Base-by-base conservation (phyloP, 2,888 invertebrate species). In the Cyclophora punctaria region DNA sequence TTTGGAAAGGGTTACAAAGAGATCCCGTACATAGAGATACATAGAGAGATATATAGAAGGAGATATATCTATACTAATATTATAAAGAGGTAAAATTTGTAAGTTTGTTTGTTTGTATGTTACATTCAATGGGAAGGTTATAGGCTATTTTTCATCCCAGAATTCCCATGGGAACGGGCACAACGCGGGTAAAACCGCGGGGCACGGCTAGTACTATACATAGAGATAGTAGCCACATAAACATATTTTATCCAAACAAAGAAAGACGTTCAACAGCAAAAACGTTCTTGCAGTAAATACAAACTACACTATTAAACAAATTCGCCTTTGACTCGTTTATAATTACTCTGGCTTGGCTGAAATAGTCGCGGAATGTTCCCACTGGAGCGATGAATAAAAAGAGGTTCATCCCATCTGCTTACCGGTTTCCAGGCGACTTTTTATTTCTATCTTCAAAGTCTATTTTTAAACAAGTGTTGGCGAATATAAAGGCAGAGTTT, bases 401-500 rank as follows among this genome's bases (percentile, higher is more conserved):
- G 75, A 66, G 71, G 66, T 57, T 52, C 48, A 57, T 58, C 53
- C 67, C 81, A 82, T 77, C 84, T 83, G 83, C 67, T 64, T 79
- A 85, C 85, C 84, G 83, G 85, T 85, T 84, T 65, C 63, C 54
- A 56, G 41, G 47, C 55, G 57, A 54, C 49, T 80, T 83, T 81
- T 80, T 70, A 80, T 80, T 77, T 77, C 75, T 78, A 78, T 79
- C 69, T 75, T 71, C 69, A 64, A 57, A 55, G 62, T 79, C 79
- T 84, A 84, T 84, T 83, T 83, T 78, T 81, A 50, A 56, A 57
- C 44, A 45, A 47, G 44, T 51, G 47, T 44, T 50, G 50, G 47
- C 43, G 45, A 45, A 34, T 1, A 44, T 33, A 44, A 50, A 20
- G 20, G 20, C 20, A 20, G 20, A 20, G 20, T 20, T 20, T 20